Evolutionary conservation across 2,888 invertebrate genomes (phyloP), one percentile per base, ranked within the genome.

Genomic region (Hypselothyrea guttata): DNA sequence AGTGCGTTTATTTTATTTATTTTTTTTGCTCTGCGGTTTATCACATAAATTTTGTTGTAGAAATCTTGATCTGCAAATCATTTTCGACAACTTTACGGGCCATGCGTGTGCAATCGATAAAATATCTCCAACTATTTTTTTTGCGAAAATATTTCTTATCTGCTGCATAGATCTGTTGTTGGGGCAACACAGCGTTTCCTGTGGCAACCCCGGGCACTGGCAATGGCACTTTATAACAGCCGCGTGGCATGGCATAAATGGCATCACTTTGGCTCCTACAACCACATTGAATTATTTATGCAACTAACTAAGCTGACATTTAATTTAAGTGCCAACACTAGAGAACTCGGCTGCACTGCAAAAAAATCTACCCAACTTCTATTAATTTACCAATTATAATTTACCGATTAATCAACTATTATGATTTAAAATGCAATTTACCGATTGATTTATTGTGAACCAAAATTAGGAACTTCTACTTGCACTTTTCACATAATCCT

Each of bases 81-180:
- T 82, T 82, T 82, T 82, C 86, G 82, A 82, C 82, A 82, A 86
- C 83, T 84, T 83, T 86, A 86, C 79, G 83, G 78, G 69, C 57
- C 12, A 12, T 18, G 12, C 11, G 11, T 4, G 11, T 33, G 12
- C 40, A 41, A 30, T 30, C 30, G 9, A 5, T 1, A 30, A 30
- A 30, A 30, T 30, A n/a, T n/a, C 7, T 30, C 4, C 8, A 30
- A 9, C 12, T 27, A 1, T 27, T 34, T 42, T 48, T 34, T 40
- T 28, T 15, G 37, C n/a, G n/a, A n/a, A n/a, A 42, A 3, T 12
- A 2, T 16, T 16, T 52, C 33, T 69, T 70, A 70, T 70, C 70
- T 62, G 12, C 35, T 11, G 46, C 49, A 44, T 34, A 40, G 63
- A 73, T 70, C 66, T 56, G 34, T 53, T 51, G 58, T 22, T 13